Conservation (phyloP, 2,888 invertebrate species). For the Nemoura dubitans region DNA sequence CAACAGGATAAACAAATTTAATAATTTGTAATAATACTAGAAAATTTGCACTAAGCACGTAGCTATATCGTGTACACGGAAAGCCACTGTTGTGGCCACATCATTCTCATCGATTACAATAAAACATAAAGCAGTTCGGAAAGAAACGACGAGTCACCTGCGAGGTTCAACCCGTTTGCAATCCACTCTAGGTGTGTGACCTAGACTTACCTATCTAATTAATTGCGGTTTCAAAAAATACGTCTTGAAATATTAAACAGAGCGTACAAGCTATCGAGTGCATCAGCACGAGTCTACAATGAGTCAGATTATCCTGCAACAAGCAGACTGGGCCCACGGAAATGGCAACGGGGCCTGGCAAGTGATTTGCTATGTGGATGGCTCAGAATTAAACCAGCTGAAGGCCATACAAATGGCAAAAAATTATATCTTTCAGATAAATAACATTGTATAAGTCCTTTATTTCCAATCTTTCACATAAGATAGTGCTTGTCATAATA, state of each 20-base stretch:
- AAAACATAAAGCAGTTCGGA: neutral
- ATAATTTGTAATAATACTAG: neutral
- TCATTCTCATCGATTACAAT: neutral
- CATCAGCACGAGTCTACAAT: neutral
- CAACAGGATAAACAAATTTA: neutral
- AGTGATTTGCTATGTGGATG: neutral
- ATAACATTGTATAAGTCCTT: too few relatives aligned
- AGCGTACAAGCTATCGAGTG: neutral
- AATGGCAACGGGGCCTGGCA: neutral
- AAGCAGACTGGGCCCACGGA: neutral
- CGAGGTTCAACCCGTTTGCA: neutral
- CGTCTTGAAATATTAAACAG: neutral
- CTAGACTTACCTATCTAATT: neutral
- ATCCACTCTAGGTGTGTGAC: neutral
- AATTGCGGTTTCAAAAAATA: neutral
- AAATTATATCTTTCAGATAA: too few relatives aligned
- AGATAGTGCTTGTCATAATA: too few relatives aligned
- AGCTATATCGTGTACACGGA: neutral
- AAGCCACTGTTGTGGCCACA: neutral
- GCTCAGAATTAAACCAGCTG: too few relatives aligned
- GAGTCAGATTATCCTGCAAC: neutral
- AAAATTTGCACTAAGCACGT: neutral
- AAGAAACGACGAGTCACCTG: neutral
- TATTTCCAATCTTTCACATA: too few relatives aligned
- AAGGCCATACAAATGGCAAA: too few relatives aligned